Evolutionary conservation across 2,888 invertebrate species (phyloP), one percentile per base, ranked within the genome.

Genomic region (Coenonympha glycerion): DNA sequence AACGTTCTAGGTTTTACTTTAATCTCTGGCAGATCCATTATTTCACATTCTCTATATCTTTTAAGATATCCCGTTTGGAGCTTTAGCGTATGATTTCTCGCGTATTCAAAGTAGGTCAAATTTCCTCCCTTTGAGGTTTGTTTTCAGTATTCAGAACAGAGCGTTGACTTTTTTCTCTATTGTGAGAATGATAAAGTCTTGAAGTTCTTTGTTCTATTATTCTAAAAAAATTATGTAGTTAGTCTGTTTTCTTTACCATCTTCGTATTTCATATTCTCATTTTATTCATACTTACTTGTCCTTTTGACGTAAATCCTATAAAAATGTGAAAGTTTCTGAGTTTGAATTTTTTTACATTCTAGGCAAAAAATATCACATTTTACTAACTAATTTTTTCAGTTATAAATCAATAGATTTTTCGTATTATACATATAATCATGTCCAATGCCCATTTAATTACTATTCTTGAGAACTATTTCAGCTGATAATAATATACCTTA

Each of bases 91-190:
- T 51, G 54, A 53, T 57, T 58, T 59, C 54, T 57, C 59, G 49
- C 49, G 55, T 59, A 52, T 52, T 57, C 51, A 55, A 67, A 69
- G 63, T 63, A 56, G 61, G 59, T 50, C 60, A 62, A 61, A 62
- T 62, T 60, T 58, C 49, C 41, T 49, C 40, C 15, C 51, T 52
- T 55, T 40, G 52, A 49, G 48, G 48, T 52, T 47, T 39, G 46
- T 49, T 37, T 31, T 39, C 36, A 16, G 41, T 47, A 55, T 55
- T 52, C 48, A 55, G 31, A 49, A 31, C 34, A 41, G 44, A 31
- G 41, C 40, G 26, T 40, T 52, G 46, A 47, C 42, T 52, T 24
- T 53, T 56, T 52, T 24, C 48, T 55, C 21, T 15, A 42, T 55
- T 52, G 53, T 53, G 49, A 33, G 40, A 33, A 37, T 39, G 46